Evolutionary conservation across 2,888 invertebrate genomes (phyloP).

Genomic region (Oasisia sp.): DNA sequence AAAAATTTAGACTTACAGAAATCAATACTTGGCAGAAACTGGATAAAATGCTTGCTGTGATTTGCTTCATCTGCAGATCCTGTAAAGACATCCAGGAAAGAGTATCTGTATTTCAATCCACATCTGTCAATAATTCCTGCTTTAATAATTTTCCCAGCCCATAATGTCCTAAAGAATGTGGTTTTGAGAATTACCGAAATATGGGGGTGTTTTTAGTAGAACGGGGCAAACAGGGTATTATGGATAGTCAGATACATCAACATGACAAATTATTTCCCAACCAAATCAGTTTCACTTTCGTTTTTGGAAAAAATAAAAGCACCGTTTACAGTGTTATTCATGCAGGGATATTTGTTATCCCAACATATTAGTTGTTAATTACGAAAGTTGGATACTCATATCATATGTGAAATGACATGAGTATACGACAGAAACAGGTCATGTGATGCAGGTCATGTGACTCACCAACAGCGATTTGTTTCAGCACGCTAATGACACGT

Average conservation of each 20-base stretch:
- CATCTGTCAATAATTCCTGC: background rate
- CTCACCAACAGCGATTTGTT: slow-evolving; percentile 34
- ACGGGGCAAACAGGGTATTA: too few relatives aligned
- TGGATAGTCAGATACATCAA: background rate
- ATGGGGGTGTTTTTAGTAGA: too few relatives aligned
- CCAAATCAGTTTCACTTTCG: background rate
- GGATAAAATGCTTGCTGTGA: slow-evolving; percentile 25
- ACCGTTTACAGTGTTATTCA: background rate
- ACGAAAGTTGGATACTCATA: background rate
- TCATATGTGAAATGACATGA: too few relatives aligned
- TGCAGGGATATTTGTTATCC: background rate
- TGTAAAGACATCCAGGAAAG: background rate
- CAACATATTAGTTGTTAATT: background rate
- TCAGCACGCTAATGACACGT: slow-evolving; percentile 56
- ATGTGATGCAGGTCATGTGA: background rate
- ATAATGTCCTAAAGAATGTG: too few relatives aligned
- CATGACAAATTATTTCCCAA: background rate
- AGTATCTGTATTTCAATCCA: background rate
- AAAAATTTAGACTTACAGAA: slow-evolving; percentile 55
- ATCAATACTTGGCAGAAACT: slow-evolving; percentile 60
- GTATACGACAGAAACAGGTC: background rate
- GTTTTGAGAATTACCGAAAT: too few relatives aligned
- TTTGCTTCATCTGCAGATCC: background rate
- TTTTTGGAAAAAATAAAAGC: background rate
- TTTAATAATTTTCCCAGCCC: background rate